Evolutionary conservation across 2,797 vertebrate genomes (phyloP), one percentile per base, ranked within the genome.

Genomic region (Erpetoichthys calabaricus): DNA sequence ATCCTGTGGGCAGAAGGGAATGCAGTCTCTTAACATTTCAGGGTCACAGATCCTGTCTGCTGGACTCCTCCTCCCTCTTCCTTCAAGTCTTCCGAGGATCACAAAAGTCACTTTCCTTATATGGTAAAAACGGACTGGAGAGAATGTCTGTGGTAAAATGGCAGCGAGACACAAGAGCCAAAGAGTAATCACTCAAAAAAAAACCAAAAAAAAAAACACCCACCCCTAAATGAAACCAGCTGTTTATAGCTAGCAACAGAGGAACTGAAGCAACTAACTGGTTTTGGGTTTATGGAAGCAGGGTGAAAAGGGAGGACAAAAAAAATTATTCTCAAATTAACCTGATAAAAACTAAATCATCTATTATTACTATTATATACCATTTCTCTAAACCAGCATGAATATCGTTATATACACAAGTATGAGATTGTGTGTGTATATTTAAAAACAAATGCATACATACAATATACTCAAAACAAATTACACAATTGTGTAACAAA

Each of bases 111-210:
- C 66, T 66, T 42, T 60, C 86, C 86, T 86, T 89, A 88, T 88
- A 88, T 82, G 86, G 87, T 81, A 82, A 92, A 25, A 87, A 85
- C 72, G 71, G 73, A 81, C 75, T 75, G 77, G 70, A 70, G 80
- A 65, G 69, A 80, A 78, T 80, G 77, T 79, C 78, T 84, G 83
- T 72, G 80, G 79, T 70, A 66, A 68, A 81, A 70, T 69, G 80
- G 77, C 81, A 80, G 82, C 73, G 82, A 83, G 80, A 85, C 72
- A 78, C 75, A 67, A 70, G 25, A 63, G 74, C 67, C 47, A 44
- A 9, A 3, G 61, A 55, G 52, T 69, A 73, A 81, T 81, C 75
- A 69, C 71, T 68, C 72, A 73, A 66, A 68, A 71, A 73, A n/a
- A n/a, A n/a, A n/a, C n/a, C n/a, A n/a, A 25, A 25, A n/a, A n/a